phyloP scores from a whole-genome alignment of 2,888 invertebrate species.

The Mesoligia furuncula region DNA sequence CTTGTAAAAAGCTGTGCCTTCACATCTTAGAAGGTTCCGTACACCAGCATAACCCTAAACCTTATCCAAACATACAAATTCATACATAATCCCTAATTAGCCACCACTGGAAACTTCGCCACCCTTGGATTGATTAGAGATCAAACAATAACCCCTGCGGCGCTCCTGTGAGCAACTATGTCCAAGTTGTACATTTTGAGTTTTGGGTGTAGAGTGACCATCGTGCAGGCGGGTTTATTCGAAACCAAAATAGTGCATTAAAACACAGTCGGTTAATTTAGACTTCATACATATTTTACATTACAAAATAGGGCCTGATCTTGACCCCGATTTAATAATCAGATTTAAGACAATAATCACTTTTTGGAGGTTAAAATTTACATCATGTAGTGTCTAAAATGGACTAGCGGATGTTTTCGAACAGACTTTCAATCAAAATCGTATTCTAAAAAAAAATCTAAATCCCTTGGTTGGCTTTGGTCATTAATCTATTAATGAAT shows the following conservation, averaged over 20 bases:
- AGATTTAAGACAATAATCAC: background rate
- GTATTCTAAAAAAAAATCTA: background rate
- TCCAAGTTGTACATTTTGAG: constrained; percentile 68
- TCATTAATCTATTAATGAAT: background rate
- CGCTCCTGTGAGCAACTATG: constrained; percentile 62
- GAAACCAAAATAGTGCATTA: background rate
- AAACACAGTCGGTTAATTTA: background rate
- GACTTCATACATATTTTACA: background rate
- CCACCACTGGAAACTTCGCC: constrained; percentile 50
- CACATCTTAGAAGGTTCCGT: background rate
- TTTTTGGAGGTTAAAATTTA: background rate
- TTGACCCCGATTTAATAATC: background rate
- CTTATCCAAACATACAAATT: constrained; percentile 47
- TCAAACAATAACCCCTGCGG: constrained; percentile 69
- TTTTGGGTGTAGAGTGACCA: constrained; percentile 41
- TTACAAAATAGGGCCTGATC: too few relatives aligned
- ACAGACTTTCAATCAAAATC: background rate
- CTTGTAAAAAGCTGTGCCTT: background rate
- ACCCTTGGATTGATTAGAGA: constrained; percentile 67
- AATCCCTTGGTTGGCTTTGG: background rate
- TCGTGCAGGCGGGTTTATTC: background rate
- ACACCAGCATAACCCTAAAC: constrained; percentile 20
- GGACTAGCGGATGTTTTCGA: background rate
- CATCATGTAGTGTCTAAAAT: background rate
- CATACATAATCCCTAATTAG: constrained; percentile 66